A percentile compares a stretch with the other conserved stretches of the same genome.
These are phyloP conservation scores for Ceyx cyanopectus DNA, from an alignment of 2,113 vertebrate species.

Conservation along the genomic window DNA sequence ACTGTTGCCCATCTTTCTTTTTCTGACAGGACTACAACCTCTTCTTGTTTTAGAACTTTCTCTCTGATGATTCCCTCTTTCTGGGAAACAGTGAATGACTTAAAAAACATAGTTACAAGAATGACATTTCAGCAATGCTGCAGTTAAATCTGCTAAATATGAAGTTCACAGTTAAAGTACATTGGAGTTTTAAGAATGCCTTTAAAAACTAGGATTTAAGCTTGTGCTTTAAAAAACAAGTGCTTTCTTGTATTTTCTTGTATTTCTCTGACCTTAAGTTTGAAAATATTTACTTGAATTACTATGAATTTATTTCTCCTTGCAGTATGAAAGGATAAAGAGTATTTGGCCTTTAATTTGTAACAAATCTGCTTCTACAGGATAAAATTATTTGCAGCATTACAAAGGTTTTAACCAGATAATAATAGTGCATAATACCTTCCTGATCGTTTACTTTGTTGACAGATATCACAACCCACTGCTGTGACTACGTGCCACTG, in stretches of 20 bases:
- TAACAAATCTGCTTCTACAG: not conserved
- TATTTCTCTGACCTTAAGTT: not conserved
- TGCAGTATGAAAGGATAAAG: not conserved
- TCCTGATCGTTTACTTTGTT: not conserved
- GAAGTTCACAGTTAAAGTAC: not conserved
- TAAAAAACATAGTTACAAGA: not conserved
- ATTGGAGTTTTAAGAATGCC: not conserved
- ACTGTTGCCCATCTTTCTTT: not conserved
- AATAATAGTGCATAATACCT: not conserved
- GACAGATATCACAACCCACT: not conserved
- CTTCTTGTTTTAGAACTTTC: not conserved
- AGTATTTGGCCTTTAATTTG: not conserved
- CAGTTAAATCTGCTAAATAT: not conserved
- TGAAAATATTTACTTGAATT: not conserved
- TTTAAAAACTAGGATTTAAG: not conserved
- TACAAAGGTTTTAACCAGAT: not conserved
- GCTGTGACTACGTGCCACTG: not conserved
- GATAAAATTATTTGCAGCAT: not conserved
- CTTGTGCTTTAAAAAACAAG: not conserved
- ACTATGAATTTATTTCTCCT: not conserved
- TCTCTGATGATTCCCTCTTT: not conserved
- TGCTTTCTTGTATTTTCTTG: not conserved
- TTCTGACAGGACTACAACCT: not conserved
- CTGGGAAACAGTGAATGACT: not conserved
- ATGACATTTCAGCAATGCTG: not conserved